Evolutionary conservation across 30 jellyfish, hydroid and myxozoan species (phyloP).

Genomic region (Hydractinia echinata): DNA sequence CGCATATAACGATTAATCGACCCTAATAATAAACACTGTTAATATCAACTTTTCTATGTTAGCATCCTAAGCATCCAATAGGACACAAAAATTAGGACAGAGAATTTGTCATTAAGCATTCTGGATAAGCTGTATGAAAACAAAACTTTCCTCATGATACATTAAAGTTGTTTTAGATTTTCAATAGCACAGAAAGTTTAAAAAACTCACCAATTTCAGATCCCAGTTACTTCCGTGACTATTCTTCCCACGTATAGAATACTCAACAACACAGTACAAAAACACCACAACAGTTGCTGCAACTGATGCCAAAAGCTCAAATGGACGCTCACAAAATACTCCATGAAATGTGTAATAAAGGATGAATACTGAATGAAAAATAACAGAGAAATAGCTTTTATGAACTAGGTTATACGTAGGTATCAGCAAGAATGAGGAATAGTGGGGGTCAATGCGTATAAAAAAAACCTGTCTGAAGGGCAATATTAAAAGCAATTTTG

Average conservation of each 20-base stretch:
- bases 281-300: constrained; percentile 59
- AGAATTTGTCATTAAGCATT: neutral
- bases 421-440: too few species aligned
- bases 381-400: neutral
- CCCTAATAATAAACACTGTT: constrained; percentile 41
- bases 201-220: constrained; percentile 24
- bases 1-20: constrained; percentile 64
- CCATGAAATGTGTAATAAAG: constrained; percentile 63
- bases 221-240: constrained; percentile 5
- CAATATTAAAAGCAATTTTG: too few species aligned
- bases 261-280: constrained; percentile 68
- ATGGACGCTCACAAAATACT: constrained; percentile 77
- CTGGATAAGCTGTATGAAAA: neutral
- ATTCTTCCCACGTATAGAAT: constrained; percentile 27
- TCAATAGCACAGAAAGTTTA: neutral
- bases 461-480: too few species aligned
- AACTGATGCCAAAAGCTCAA: constrained; percentile 73
- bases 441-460: too few species aligned
- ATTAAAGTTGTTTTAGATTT: neutral
- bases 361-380: constrained; percentile 44
- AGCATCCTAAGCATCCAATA: neutral
- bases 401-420: too few species aligned
- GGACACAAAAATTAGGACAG: neutral
- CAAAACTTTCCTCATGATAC: neutral
- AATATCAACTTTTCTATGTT: neutral